A percentile compares a stretch with the other conserved stretches of the same genome.
Conservation (phyloP, 1,140 invertebrate genomes). For the Orussus abietinus region DNA sequence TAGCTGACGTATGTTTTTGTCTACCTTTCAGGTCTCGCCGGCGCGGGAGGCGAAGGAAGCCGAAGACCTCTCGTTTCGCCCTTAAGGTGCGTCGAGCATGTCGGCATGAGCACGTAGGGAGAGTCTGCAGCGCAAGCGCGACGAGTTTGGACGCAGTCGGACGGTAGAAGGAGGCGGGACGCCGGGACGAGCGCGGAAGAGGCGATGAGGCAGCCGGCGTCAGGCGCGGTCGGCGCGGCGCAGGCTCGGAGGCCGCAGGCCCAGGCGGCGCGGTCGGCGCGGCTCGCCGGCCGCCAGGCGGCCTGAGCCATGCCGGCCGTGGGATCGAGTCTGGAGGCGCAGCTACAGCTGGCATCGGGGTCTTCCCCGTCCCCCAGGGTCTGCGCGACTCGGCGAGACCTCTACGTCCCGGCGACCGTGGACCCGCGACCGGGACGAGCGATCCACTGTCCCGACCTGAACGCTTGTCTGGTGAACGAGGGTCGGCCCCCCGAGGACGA, state of each 20-base stretch:
- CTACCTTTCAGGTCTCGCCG: no score
- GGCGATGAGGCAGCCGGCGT: neutral
- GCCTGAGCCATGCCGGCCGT: conserved; percentile 28
- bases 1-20: no score
- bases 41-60: no score
- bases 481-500: conserved; percentile 14
- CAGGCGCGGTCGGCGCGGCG: no score
- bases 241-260: no score
- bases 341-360: conserved; percentile 12
- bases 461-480: conserved; percentile 49
- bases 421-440: conserved; percentile 44
- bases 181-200: neutral
- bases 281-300: conserved; percentile 18
- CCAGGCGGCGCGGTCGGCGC: no score
- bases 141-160: no score
- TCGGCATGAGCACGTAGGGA: no score
- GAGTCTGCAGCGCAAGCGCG: no score
- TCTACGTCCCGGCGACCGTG: conserved; percentile 27
- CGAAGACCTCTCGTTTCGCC: no score
- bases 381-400: conserved; percentile 33
- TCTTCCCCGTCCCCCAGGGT: conserved; percentile 11
- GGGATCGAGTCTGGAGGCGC: conserved; percentile 20
- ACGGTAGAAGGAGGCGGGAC: neutral
- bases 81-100: no score
- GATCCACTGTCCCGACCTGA: conserved; percentile 54